phyloP scores from a whole-genome alignment of 2,888 invertebrate genomes.

The Phymatocera aterrima region DNA sequence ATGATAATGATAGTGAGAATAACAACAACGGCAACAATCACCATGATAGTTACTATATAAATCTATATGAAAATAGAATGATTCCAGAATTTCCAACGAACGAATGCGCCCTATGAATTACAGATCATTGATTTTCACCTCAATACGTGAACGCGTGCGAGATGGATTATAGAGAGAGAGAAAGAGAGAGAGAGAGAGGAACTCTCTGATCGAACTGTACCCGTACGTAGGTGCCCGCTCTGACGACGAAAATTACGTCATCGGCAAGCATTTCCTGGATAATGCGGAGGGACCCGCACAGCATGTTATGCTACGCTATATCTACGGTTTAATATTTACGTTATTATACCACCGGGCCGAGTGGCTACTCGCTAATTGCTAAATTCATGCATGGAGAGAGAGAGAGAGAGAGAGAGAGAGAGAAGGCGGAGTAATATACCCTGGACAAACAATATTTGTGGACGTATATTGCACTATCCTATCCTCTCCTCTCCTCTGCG shows the following conservation, averaged over 20 bases:
- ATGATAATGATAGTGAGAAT: no score
- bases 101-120: not conserved
- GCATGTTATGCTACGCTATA: not conserved
- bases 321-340: slow-evolving; percentile 27
- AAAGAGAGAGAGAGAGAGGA: not conserved
- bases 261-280: not conserved
- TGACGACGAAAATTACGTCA: not conserved
- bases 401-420: not conserved
- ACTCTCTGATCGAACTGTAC: slow-evolving; percentile 7
- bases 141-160: not conserved
- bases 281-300: not conserved
- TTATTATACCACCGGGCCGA: slow-evolving; percentile 33
- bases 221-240: not conserved
- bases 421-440: not conserved
- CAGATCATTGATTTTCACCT: not conserved
- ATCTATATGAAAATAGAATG: not conserved
- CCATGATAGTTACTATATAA: no score
- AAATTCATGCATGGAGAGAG: not conserved
- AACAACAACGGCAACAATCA: no score
- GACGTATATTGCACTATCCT: not conserved
- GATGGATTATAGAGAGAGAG: not conserved
- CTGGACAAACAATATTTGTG: not conserved
- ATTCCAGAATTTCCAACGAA: not conserved
- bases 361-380: slow-evolving; percentile 28
- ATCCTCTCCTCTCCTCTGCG: no score